Base-by-base conservation (phyloP, 2,888 invertebrate species). In the Hololepta plana region DNA sequence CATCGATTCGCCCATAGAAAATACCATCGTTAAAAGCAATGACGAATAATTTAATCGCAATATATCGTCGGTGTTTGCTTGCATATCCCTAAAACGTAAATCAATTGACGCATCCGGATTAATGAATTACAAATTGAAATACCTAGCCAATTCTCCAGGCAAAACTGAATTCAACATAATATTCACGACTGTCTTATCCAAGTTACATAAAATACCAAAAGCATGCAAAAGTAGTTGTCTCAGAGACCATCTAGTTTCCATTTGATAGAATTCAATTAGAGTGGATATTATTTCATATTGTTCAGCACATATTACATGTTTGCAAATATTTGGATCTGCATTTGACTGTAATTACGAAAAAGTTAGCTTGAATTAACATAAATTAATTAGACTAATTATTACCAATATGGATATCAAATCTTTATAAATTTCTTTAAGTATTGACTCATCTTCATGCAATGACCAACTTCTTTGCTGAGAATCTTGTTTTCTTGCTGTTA, bases 391-490 rank as follows among this genome's bases (percentile, higher is more conserved):
- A 22, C 9, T 9, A 16, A 15, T 10, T 28, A 13, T 49, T 56
- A 81, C 82, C 67, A 85, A 61, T 44, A 85, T 82, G 34, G 79
- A 79, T 25, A 77, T 77, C 12, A 84, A 60, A 49, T 84, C 81
- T 29, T 72, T 66, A 29, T 93, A 62, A 50, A 87, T 81, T 32
- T 82, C 79, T 32, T 74, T 72, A 45, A 93, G 91, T 38, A 81
- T 76, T 32, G 70, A 69, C 38, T 91, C 90, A 50, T 93, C 93
- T 48, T 93, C 91, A 48, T 91, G 84, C 15, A 93, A 59, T 51
- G 87, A 84, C 93, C 93, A 93, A 39, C 85, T 88, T 30, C 93
- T 62, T 46, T 95, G 93, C 46, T 95, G 91, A 0, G 88, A 82
- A 49, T 93, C 93, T 46, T 91, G 87, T 38, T 90, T 90, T 36